phyloP scores from a whole-genome alignment of 2,888 invertebrate genomes.

The Malachius bipustulatus region DNA sequence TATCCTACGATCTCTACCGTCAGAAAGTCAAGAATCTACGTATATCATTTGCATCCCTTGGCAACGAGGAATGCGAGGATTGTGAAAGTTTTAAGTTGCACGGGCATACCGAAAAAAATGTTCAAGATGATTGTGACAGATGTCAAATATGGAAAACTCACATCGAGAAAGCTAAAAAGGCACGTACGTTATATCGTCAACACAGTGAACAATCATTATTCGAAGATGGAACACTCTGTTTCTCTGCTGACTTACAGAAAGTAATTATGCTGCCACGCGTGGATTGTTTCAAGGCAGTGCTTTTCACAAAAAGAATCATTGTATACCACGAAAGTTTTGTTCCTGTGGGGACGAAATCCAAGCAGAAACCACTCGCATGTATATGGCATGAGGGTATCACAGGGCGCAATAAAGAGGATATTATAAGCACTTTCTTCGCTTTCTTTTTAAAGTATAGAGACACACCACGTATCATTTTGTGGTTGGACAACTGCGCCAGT shows the following conservation, averaged over 20 bases:
- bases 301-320: constrained; percentile 8
- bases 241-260: constrained; percentile 13
- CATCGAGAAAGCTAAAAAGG: constrained; percentile 9
- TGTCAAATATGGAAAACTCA: constrained; percentile 9
- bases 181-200: constrained; percentile 7
- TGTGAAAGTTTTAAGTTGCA: constrained; percentile 11
- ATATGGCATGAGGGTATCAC: constrained; percentile 8
- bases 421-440: constrained; percentile 6
- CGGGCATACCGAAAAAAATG: constrained; percentile 10
- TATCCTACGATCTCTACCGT: constrained; percentile 9
- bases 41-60: constrained; percentile 11
- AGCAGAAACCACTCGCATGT: constrained; percentile 2
- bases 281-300: constrained; percentile 9
- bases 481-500: constrained; percentile 18
- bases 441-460: constrained; percentile 12
- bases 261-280: constrained; percentile 9
- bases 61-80: constrained; percentile 10
- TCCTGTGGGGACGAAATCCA: constrained; percentile 1
- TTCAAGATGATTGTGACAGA: constrained; percentile 8
- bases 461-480: constrained; percentile 12
- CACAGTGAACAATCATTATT: constrained; percentile 6
- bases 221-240: constrained; percentile 8
- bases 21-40: constrained; percentile 5
- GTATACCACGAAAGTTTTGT: constrained; percentile 11
- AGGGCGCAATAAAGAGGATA: constrained; percentile 6